Evolutionary conservation across 2,888 invertebrate species (phyloP).

Genomic region (Eubasilissa splendida): DNA sequence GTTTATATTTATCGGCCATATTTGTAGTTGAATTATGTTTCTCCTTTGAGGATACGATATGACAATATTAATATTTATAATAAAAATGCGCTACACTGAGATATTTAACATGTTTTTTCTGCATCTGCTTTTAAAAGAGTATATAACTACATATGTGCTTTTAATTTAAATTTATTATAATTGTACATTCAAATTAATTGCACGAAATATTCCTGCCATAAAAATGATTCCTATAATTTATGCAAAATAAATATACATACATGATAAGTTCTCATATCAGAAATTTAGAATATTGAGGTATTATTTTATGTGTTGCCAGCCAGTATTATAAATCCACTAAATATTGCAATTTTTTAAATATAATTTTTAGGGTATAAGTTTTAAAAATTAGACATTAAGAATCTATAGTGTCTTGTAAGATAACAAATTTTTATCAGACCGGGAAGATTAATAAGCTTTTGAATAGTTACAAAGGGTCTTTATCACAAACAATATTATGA

Average conservation of each 20-base stretch:
- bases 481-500: slow-evolving; percentile 21
- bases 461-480: slow-evolving; percentile 7
- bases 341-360: slow-evolving; percentile 17
- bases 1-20: not conserved
- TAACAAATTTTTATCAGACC: slow-evolving; percentile 11
- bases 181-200: not conserved
- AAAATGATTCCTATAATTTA: slow-evolving; percentile 37
- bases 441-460: slow-evolving; percentile 3
- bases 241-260: slow-evolving; percentile 13
- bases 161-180: too few relatives aligned
- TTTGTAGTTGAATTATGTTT: not conserved
- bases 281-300: not conserved
- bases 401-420: slow-evolving; percentile 33
- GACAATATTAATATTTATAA: slow-evolving; percentile 21
- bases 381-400: slow-evolving; percentile 17
- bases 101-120: too few relatives aligned
- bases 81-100: not conserved
- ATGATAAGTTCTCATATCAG: slow-evolving; percentile 26
- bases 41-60: slow-evolving; percentile 3
- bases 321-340: slow-evolving; percentile 17
- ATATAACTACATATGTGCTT: too few relatives aligned
- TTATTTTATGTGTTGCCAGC: slow-evolving; percentile 26
- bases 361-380: slow-evolving; percentile 20
- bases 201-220: slow-evolving; percentile 38
- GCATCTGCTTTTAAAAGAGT: too few relatives aligned